phyloP scores from a whole-genome alignment of 2,797 vertebrate genomes.

The Rhinogobio ventralis region DNA sequence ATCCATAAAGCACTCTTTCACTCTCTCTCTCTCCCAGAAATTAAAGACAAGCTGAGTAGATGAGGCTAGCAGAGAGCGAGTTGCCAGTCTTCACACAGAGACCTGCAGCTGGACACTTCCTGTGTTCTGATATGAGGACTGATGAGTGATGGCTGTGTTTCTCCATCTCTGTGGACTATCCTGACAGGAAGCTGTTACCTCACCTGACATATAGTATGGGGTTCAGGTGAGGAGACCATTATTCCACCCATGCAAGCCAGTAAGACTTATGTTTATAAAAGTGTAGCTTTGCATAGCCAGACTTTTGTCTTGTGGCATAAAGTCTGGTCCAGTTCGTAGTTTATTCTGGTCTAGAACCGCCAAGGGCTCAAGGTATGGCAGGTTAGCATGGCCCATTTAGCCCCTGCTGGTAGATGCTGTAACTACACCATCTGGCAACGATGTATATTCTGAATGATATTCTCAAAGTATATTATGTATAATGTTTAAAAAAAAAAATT shows the following conservation, averaged over 20 bases:
- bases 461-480: not conserved
- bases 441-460: not conserved
- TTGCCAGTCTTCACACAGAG: constrained; percentile 42
- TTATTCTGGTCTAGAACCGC: not conserved
- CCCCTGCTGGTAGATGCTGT: not conserved
- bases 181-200: constrained; percentile 26
- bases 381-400: not conserved
- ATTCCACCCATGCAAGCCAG: not conserved
- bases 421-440: not conserved
- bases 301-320: not conserved
- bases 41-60: constrained; percentile 60
- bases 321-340: constrained; percentile 1
- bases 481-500: not conserved
- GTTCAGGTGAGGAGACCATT: constrained; percentile 1
- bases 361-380: constrained; percentile 1
- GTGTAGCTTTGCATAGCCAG: not conserved
- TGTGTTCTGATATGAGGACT: constrained; percentile 19
- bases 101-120: constrained; percentile 35
- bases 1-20: constrained; percentile 78
- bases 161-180: not conserved
- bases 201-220: not conserved
- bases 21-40: constrained; percentile 12
- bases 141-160: constrained; percentile 28
- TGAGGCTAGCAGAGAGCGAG: constrained; percentile 49
- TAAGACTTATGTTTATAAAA: not conserved